Conservation (phyloP, 2,113 vertebrate species). For the Atherinomorus stipes region DNA sequence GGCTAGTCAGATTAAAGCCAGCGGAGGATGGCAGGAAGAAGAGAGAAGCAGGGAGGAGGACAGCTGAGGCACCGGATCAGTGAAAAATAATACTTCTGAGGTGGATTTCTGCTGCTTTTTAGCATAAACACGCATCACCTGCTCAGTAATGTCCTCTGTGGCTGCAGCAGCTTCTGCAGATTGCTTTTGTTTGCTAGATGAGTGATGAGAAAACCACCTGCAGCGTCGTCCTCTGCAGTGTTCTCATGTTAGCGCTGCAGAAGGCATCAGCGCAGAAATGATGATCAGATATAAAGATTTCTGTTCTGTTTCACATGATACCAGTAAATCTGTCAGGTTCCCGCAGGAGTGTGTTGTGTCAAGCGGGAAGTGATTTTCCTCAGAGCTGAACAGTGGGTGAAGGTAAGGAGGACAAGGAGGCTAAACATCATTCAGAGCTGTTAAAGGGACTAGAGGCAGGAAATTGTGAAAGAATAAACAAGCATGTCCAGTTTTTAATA, state of each 20-base stretch:
- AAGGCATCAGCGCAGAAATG: constrained; percentile 6
- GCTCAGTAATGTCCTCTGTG: constrained; percentile 9
- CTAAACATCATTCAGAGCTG: neutral
- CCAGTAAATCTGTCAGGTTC: constrained; percentile 20
- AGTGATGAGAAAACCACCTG: constrained; percentile 62
- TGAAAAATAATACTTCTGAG: constrained; percentile 11
- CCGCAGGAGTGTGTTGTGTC: neutral
- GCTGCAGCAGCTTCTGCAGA: constrained; percentile 18
- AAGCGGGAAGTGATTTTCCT: constrained; percentile 2
- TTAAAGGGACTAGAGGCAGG: too few species aligned
- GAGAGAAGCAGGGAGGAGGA: constrained; percentile 48
- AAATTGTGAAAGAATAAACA: too few species aligned
- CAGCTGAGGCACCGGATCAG: constrained; percentile 36
- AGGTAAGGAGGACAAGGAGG: neutral
- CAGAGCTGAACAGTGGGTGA: constrained; percentile 6
- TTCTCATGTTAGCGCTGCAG: constrained; percentile 17
- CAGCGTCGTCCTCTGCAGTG: constrained; percentile 23
- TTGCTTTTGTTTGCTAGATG: constrained; percentile 32
- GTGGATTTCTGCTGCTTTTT: constrained; percentile 20
- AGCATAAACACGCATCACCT: constrained; percentile 22
- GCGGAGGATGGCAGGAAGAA: constrained; percentile 68
- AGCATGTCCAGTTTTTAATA: too few species aligned
- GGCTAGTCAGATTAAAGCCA: constrained; percentile 83
- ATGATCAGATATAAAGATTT: constrained; percentile 14
- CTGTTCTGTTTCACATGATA: constrained; percentile 26